phyloP scores from a whole-genome alignment of 2,888 invertebrate species.

The Ophion obscuratus region DNA sequence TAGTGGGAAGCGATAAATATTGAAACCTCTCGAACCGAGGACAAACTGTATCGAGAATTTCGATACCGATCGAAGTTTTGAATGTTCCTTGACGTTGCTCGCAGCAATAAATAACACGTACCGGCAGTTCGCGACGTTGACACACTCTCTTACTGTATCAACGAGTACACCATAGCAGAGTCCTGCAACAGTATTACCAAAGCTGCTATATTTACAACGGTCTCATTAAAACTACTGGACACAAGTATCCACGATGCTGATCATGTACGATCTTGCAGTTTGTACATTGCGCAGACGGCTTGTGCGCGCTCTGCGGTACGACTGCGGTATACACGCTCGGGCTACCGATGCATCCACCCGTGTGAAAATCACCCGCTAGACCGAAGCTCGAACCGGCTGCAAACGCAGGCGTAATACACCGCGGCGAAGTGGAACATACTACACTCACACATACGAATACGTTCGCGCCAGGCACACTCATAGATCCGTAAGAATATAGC shows the following conservation, averaged over 20 bases:
- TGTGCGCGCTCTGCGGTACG: conserved; percentile 24
- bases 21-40: background rate
- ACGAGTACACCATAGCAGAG: background rate
- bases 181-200: conserved; percentile 1
- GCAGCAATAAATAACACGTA: background rate
- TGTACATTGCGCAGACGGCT: conserved; percentile 17
- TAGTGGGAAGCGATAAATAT: background rate
- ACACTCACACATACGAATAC: background rate
- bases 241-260: conserved; percentile 3
- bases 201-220: background rate
- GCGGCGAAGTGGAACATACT: conserved; percentile 62
- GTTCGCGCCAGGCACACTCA: background rate
- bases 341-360: conserved; percentile 60
- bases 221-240: conserved; percentile 23
- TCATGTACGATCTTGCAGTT: conserved; percentile 14
- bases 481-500: conserved; percentile 1
- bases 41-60: background rate
- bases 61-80: background rate
- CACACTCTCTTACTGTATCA: background rate
- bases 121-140: conserved; percentile 1
- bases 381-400: conserved; percentile 39
- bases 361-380: conserved; percentile 63
- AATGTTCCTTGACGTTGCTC: background rate
- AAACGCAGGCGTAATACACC: conserved; percentile 55
- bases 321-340: conserved; percentile 24